Evolutionary conservation across 2,888 invertebrate species (phyloP).

Genomic region (Eubasilissa splendida): DNA sequence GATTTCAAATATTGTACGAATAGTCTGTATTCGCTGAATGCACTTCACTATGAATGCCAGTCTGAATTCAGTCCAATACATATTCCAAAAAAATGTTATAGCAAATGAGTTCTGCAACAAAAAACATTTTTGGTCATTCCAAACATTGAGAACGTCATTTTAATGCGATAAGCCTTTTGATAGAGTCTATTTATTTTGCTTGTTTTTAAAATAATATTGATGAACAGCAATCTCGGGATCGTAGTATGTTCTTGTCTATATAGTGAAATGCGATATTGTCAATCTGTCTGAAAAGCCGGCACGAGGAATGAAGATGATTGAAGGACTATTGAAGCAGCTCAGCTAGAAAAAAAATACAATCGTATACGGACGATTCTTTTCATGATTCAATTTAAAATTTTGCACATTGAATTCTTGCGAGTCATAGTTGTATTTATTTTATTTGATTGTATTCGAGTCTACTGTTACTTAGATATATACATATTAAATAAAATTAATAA

Average conservation of each 20-base stretch:
- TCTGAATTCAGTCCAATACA: neutral
- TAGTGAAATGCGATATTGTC: conserved; percentile 17
- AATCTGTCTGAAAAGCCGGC: conserved; percentile 1
- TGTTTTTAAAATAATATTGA: neutral
- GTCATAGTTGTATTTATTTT: too few species aligned
- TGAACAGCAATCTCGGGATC: neutral
- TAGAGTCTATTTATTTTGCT: neutral
- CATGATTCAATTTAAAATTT: neutral
- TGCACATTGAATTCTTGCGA: too few species aligned
- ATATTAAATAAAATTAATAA: too few species aligned
- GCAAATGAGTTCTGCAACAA: neutral
- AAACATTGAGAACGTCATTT: too few species aligned
- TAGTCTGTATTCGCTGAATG: neutral
- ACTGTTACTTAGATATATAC: too few species aligned
- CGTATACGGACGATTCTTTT: neutral
- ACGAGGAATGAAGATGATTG: conserved; percentile 18
- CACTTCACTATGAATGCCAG: conserved; percentile 10
- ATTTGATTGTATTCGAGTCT: too few species aligned
- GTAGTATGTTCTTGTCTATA: neutral
- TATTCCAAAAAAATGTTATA: neutral
- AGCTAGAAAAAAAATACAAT: neutral
- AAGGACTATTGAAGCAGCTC: conserved; percentile 7
- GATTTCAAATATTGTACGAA: neutral
- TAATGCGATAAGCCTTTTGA: neutral
- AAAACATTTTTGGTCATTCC: too few species aligned